phyloP scores from a whole-genome alignment of 2,113 vertebrate genomes.

The Phalacrocorax brasilianus region DNA sequence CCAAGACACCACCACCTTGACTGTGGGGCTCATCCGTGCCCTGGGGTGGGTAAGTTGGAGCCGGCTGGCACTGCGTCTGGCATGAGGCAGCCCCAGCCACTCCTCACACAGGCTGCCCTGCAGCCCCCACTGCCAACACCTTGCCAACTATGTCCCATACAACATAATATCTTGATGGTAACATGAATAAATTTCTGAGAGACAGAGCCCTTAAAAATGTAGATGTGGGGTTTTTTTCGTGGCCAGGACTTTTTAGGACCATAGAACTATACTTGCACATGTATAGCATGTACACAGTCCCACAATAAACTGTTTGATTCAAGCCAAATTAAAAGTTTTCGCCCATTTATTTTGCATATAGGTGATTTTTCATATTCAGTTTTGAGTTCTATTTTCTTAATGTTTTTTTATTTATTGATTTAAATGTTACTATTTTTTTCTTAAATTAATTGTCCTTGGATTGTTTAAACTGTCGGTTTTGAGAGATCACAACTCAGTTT shows the following conservation, averaged over 20 bases:
- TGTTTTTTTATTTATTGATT: background rate
- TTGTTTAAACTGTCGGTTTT: background rate
- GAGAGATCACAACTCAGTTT: background rate
- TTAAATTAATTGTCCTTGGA: background rate
- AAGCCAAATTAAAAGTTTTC: background rate
- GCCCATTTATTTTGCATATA: background rate
- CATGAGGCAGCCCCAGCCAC: accelerated
- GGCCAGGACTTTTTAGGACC: background rate
- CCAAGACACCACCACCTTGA: accelerated
- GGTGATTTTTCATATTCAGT: background rate
- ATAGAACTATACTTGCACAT: background rate
- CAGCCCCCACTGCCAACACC: background rate
- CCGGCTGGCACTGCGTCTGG: accelerated
- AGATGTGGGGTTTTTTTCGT: background rate
- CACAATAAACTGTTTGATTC: background rate
- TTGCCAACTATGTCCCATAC: background rate
- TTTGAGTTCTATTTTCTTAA: background rate
- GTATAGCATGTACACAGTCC: background rate
- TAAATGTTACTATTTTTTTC: background rate
- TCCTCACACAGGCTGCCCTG: background rate
- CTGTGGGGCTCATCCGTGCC: accelerated
- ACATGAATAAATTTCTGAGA: background rate
- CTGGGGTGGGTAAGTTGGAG: accelerated
- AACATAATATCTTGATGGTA: background rate
- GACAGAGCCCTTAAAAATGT: background rate